Base-by-base conservation (phyloP, 1,140 invertebrate species). In the Polyergus mexicanus region DNA sequence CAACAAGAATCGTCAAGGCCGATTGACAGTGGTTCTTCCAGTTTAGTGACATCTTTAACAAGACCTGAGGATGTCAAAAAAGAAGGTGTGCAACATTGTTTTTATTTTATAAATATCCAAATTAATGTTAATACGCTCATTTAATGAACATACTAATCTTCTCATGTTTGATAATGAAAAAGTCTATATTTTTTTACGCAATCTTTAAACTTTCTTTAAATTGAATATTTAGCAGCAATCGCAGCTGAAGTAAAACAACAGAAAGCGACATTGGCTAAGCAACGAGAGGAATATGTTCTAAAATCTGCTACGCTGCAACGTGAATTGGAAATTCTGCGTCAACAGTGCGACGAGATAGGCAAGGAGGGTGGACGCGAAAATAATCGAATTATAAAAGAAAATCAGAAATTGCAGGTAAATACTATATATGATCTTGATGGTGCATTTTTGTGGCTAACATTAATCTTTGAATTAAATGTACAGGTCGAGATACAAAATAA, bases 401-500 rank as follows among this genome's bases (percentile, higher is more conserved):
- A 98, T 93, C 96, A 97, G 83, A 97, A 97, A 91, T 94, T 98
- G 66, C 97, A 98, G 97, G 97, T 98, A 94, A 95, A 81, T 63
- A 44, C 75, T 16, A 41, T 16, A 41, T 11, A 16, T 69, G 19
- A 1, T 16, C 16, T 66, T 25, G 22, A 51, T 10, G 35, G 2
- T 32, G 22, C 8, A 10, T 54, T 63, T 62, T 41, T 7, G 2
- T 22, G 10, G 47, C 16, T 32, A 56, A 62, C 35, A 75, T 80
- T 76, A 54, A 25, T 77, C 3, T 77, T 1, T 28, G 3, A 77
- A n/a, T 65, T 65, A n/a, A 65, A 85, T 75, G 88, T 93, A 91
- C 95, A 98, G 97, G 96, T 96, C 92, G 97, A 98, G 95, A 97
- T 98, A 84, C 97, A 97, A 94, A 97, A 96, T 90, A 98, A 98